Percentiles rank a stretch among this genome's conserved stretches.
phyloP scores from a whole-genome alignment of 2,888 invertebrate species.

The Pyrrhosoma nymphula region DNA sequence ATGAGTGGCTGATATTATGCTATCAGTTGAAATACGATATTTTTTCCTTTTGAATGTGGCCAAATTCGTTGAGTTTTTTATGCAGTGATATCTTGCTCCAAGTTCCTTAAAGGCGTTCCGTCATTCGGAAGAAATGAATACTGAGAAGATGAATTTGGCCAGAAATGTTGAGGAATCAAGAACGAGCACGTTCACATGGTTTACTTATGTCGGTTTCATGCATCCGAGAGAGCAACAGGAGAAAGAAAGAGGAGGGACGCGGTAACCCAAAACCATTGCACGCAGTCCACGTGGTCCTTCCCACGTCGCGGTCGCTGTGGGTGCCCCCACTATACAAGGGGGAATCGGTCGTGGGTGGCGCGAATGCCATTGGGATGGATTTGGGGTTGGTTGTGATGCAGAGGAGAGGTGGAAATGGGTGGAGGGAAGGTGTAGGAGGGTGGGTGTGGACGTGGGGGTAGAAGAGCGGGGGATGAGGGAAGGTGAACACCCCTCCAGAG shows the following conservation, averaged over 20 bases:
- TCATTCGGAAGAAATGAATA: background rate
- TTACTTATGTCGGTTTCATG: background rate
- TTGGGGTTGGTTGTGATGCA: too few relatives aligned
- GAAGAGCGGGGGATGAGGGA: background rate
- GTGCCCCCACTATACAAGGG: background rate
- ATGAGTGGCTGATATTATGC: too few relatives aligned
- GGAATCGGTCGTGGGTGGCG: conserved; percentile 30
- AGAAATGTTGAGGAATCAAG: background rate
- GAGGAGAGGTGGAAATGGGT: background rate
- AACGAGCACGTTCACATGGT: background rate
- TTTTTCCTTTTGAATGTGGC: too few relatives aligned
- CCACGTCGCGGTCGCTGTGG: conserved; percentile 48
- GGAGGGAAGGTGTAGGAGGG: background rate
- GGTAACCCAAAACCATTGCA: conserved; percentile 59
- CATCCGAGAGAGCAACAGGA: conserved; percentile 49
- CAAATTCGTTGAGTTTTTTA: too few relatives aligned
- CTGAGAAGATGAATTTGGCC: background rate
- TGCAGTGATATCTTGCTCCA: too few relatives aligned
- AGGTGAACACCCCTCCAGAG: background rate
- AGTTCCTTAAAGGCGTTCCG: background rate
- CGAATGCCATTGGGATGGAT: background rate
- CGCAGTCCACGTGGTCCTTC: background rate
- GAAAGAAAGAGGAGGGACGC: background rate
- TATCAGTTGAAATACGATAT: too few relatives aligned
- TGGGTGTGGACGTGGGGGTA: background rate